Base-by-base conservation (phyloP, 2,113 vertebrate species). In the Cavia porcellus region DNA sequence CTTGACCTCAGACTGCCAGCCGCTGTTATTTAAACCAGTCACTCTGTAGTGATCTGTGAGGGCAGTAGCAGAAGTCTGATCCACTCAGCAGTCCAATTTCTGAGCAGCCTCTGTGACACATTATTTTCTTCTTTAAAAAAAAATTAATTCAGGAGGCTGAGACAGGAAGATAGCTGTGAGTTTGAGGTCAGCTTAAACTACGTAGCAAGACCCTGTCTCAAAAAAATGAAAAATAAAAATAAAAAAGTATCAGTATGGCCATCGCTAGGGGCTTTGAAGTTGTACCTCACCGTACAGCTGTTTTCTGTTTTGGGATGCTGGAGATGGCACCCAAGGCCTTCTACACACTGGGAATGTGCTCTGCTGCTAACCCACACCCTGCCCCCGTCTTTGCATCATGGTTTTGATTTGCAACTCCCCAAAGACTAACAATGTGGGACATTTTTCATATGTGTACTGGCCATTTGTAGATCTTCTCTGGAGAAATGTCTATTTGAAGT, bases 401-500 rank as follows among this genome's bases (percentile, higher is more conserved):
- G 62, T 87, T 94, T 83, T 89, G 45, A 77, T 86, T 92, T 75
- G 14, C 15, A 87, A 12, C 87, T 93, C 55, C 55, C 57, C 79
- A 59, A 45, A 87, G 35, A 87, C 70, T 66, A 72, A 74, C 9
- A 89, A 15, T 50, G 32, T 47, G 50, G 25, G 83, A 8, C 38
- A 74, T 82, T 20, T 59, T 86, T 95, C 25, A 32, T 90, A 15
- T 80, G 45, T 11, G 79, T 81, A 62, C 57, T 17, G 52, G 45
- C 12, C 15, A 83, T 14, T 86, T 68, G 8, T 68, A 20, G 47
- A 47, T 50, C 45, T 55, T 66, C 19, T 72, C 38, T 87, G 47
- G 42, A 94, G 91, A 94, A 95, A 30, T 47, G 20, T 38, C 8
- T 92, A 28, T 80, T 66, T 90, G 20, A 55, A 45, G 5, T 82